Conservation (phyloP, 2,113 vertebrate genomes). For the Chionodraco myersi region DNA sequence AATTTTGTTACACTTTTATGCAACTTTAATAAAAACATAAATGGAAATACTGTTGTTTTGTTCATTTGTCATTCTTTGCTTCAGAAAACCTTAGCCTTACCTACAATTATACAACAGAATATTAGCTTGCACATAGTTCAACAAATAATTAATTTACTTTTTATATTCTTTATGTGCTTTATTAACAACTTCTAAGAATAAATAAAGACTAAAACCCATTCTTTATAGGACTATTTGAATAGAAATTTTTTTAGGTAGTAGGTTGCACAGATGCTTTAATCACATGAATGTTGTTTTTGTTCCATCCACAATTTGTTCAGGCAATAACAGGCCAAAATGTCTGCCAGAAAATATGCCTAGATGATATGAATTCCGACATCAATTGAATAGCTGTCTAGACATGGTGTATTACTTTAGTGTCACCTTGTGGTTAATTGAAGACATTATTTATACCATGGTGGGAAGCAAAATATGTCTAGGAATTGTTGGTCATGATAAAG, state of each 20-base stretch:
- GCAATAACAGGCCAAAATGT: conserved; percentile 26
- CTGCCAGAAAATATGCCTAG: conserved; percentile 14
- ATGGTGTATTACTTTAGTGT: neutral
- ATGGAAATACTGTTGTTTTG: conserved; percentile 30
- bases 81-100: neutral
- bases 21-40: conserved; percentile 88
- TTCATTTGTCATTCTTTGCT: neutral
- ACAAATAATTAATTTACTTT: no score
- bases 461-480: neutral
- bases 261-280: neutral
- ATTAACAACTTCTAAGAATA: no score
- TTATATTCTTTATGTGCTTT: no score
- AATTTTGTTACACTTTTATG: conserved; percentile 89
- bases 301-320: neutral
- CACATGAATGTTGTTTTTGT: neutral
- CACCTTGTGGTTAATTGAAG: conserved; percentile 35
- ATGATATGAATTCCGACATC: neutral
- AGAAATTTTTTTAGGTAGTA: no score
- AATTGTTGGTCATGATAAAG: no score
- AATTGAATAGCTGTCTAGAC: neutral
- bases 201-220: no score
- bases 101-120: neutral
- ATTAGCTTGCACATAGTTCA: neutral
- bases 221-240: no score
- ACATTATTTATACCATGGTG: neutral